These are phyloP conservation scores for Ursus arctos DNA, from an alignment of 2,113 vertebrate species.

Conservation along the genomic window DNA sequence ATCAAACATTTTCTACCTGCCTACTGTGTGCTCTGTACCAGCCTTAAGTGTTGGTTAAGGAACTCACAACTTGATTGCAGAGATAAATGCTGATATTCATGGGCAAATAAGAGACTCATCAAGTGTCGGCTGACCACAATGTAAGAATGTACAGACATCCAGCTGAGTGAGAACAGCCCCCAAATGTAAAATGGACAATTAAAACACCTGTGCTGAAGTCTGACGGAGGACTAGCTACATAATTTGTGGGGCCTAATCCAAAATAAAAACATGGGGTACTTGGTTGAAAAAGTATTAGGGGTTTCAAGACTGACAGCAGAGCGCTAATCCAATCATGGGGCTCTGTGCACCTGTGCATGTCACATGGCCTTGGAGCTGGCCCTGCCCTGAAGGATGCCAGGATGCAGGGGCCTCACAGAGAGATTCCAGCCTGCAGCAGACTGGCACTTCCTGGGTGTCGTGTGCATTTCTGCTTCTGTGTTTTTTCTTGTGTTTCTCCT, in stretches of 20 bases:
- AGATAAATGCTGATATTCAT: background rate
- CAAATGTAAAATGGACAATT: background rate
- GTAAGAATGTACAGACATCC: background rate
- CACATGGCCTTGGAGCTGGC: background rate
- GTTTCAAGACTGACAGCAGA: background rate
- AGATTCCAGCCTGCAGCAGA: background rate
- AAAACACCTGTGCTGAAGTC: background rate
- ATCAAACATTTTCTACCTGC: background rate
- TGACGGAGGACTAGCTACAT: background rate
- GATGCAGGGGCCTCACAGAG: too few species aligned
- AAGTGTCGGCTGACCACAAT: background rate
- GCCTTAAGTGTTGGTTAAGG: background rate
- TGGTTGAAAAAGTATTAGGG: background rate
- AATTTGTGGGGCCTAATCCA: background rate
- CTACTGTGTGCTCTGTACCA: background rate
- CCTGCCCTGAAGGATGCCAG: background rate
- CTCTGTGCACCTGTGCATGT: background rate
- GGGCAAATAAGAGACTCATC: background rate
- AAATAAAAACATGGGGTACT: background rate
- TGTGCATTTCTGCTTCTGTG: background rate
- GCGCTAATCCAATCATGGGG: background rate
- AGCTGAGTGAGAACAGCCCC: background rate
- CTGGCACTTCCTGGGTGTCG: background rate
- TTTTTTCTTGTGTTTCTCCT: background rate
- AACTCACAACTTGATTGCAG: background rate